Conservation (phyloP, 2,888 invertebrate species). For the Cetonia aurata region DNA sequence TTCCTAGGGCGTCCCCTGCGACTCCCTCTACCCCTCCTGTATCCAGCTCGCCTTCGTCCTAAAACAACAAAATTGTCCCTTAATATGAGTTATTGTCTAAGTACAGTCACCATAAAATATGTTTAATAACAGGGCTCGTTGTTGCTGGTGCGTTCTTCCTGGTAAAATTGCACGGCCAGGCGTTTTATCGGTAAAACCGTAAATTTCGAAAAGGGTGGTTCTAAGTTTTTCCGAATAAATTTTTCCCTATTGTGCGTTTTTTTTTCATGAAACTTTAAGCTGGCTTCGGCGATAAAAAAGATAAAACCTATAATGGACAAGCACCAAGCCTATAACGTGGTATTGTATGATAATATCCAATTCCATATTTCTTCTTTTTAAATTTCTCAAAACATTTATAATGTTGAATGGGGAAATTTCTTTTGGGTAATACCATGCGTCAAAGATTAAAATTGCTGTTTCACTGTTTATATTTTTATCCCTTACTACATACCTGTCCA, state of each 20-base stretch:
- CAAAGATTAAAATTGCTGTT: too few species aligned
- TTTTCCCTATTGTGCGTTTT: conserved; percentile 8
- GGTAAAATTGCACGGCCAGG: conserved; percentile 34
- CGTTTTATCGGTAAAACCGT: conserved; percentile 28
- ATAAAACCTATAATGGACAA: conserved; percentile 1
- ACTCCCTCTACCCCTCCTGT: conserved; percentile 33
- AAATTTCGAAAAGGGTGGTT: conserved; percentile 16
- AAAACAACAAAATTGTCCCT: conserved; percentile 53
- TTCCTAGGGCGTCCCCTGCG: conserved; percentile 36
- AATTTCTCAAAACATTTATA: too few species aligned
- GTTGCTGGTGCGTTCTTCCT: conserved; percentile 30
- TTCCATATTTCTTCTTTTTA: too few species aligned
- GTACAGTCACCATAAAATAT: conserved; percentile 46
- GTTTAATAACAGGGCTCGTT: conserved; percentile 43
- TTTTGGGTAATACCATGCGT: too few species aligned
- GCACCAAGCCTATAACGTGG: not conserved
- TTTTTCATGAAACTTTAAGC: conserved; percentile 4
- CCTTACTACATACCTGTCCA: too few species aligned
- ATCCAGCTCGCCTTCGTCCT: conserved; percentile 46
- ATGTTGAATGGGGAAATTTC: too few species aligned
- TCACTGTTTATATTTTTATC: too few species aligned
- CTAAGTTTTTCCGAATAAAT: conserved; percentile 32
- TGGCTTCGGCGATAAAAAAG: too few species aligned
- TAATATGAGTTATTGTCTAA: conserved; percentile 48
- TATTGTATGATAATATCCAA: not conserved